Evolutionary conservation across 2,888 invertebrate species (phyloP).

Genomic region (Plutella xylostella): DNA sequence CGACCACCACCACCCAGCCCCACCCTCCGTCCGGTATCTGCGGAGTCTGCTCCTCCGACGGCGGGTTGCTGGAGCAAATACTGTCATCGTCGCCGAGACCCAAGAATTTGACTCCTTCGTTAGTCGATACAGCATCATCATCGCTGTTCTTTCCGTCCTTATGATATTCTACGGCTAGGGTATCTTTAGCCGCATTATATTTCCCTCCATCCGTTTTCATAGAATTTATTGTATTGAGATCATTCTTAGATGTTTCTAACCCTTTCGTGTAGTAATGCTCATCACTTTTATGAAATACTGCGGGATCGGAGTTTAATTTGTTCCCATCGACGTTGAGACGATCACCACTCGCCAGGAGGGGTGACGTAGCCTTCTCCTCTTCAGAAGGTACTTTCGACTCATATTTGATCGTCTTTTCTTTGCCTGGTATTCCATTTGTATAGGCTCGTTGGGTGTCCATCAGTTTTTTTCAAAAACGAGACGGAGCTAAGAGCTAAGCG

Average conservation of each 20-base stretch:
- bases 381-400: conserved; percentile 56
- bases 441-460: conserved; percentile 57
- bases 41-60: conserved; percentile 50
- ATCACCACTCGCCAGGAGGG: conserved; percentile 40
- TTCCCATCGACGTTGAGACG: conserved; percentile 46
- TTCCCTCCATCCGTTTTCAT: conserved; percentile 42
- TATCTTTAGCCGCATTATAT: conserved; percentile 28
- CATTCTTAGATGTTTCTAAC: conserved; percentile 33
- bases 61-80: conserved; percentile 49
- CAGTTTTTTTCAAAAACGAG: conserved; percentile 41
- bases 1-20: conserved; percentile 92
- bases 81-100: conserved; percentile 64
- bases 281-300: conserved; percentile 29
- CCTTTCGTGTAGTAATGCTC: conserved; percentile 33
- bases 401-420: conserved; percentile 47
- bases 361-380: conserved; percentile 62
- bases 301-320: background rate
- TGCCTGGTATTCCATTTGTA: conserved; percentile 59
- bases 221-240: conserved; percentile 50
- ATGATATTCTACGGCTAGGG: conserved; percentile 40
- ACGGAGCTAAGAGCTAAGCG: conserved; percentile 25
- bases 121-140: conserved; percentile 55
- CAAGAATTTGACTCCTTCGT: conserved; percentile 63
- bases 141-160: conserved; percentile 36
- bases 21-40: conserved; percentile 88